Percentiles rank a stretch among this genome's conserved stretches.
Evolutionary conservation across 2,113 vertebrate species (phyloP).

Genomic region (Ursus arctos): DNA sequence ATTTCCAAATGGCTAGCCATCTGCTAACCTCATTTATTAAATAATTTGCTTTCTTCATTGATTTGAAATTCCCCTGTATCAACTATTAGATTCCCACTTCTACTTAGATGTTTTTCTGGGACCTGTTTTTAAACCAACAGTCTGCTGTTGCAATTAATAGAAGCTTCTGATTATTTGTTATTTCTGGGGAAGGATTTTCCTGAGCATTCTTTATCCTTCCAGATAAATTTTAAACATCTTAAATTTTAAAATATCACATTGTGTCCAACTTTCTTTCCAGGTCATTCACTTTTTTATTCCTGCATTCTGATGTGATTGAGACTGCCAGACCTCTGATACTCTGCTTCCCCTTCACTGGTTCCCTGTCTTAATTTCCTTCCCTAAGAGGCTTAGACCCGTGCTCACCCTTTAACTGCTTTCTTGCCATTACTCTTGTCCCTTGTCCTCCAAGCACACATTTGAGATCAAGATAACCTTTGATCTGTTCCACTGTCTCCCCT

Average conservation of each 20-base stretch:
- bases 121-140: background rate
- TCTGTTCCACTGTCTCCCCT: background rate
- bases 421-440: background rate
- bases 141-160: background rate
- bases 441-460: background rate
- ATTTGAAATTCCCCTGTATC: background rate
- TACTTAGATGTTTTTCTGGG: background rate
- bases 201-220: slow-evolving; percentile 35
- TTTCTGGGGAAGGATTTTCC: background rate
- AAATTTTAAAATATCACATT: background rate
- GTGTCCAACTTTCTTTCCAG: background rate
- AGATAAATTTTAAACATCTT: background rate
- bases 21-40: background rate
- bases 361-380: background rate
- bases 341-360: background rate
- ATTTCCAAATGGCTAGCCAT: slow-evolving; percentile 16
- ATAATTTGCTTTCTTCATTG: background rate
- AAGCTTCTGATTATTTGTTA: background rate
- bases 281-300: background rate
- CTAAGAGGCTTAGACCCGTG: background rate
- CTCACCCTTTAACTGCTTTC: background rate
- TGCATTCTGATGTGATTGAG: background rate
- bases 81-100: background rate
- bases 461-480: background rate
- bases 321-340: background rate